Conservation (phyloP, 2,888 invertebrate species). For the Diadegma fenestrale region DNA sequence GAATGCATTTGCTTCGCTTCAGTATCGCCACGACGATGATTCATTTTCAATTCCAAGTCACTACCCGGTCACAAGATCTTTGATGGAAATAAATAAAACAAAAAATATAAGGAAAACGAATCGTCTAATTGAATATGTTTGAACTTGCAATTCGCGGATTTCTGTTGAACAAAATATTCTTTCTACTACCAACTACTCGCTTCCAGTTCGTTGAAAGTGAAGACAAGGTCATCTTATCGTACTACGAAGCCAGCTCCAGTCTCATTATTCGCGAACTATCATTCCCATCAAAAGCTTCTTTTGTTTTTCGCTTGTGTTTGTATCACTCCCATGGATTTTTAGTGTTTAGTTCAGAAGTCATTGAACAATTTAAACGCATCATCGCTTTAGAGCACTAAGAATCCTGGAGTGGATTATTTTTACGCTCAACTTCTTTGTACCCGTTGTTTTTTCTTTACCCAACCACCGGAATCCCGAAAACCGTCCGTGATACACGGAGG, state of each 20-base stretch:
- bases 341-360: background rate
- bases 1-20: conserved; percentile 79
- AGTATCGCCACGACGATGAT: conserved; percentile 69
- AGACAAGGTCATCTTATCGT: conserved; percentile 78
- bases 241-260: conserved; percentile 58
- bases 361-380: background rate
- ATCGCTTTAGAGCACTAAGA: background rate
- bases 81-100: conserved; percentile 10
- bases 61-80: background rate
- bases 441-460: background rate
- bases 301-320: conserved; percentile 19
- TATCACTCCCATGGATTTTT: conserved; percentile 17
- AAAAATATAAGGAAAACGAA: conserved; percentile 15
- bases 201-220: conserved; percentile 82
- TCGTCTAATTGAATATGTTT: conserved; percentile 60
- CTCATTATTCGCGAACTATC: conserved; percentile 28
- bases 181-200: conserved; percentile 81
- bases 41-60: conserved; percentile 74
- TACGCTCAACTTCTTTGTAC: background rate
- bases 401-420: conserved; percentile 23
- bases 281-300: conserved; percentile 48
- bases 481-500: background rate
- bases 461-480: background rate
- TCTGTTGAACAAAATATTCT: conserved; percentile 52
- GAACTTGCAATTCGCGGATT: conserved; percentile 54